Base-by-base conservation (phyloP, 2,888 invertebrate species). In the Minunthozetes semirufus region DNA sequence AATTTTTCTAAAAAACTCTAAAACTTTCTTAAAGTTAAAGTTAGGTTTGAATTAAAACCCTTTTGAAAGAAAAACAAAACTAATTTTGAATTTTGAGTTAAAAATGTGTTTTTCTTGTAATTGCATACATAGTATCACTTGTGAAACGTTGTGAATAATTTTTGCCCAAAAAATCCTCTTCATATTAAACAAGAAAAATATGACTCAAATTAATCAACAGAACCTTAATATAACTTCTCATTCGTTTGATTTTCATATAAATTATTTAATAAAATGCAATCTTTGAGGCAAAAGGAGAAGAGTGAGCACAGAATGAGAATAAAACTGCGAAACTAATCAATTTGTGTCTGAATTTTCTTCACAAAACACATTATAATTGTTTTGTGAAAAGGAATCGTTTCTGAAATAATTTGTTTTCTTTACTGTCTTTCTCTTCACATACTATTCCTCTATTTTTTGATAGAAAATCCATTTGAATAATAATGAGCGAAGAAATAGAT, bases 101-200 rank as follows among this genome's bases (percentile, higher is more conserved):
- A 59, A n/a, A 22, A 27, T 59, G 8, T 33, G 1, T 25, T 25
- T 59, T 27, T 27, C 27, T 4, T 42, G 42, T 59, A 59, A 59
- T 59, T 59, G 59, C 59, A 59, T 59, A n/a, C n/a, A n/a, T n/a
- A n/a, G n/a, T n/a, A 59, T 59, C 27, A 59, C 59, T 17, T 56
- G 59, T 59, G 59, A 59, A 25, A 11, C 27, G 1, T 4, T 17
- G 27, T 59, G 50, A 59, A 27, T 29, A 1, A 15, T 59, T 22
- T 56, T 56, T 56, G 19, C 22, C 6, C 22, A 22, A 22, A 19
- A 22, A 13, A 33, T 33, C 33, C 8, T 56, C 25, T 56, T 25
- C 11, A 25, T 27, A 59, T 59, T 59, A 5, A 59, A 15, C 29
- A 25, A 17, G 1, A 59, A 59, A 59, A 59, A 59, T 9, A 59